Evolutionary conservation across 2,797 vertebrate species (phyloP), one percentile per base, ranked within the genome.

Genomic region (Pygocentrus nattereri): DNA sequence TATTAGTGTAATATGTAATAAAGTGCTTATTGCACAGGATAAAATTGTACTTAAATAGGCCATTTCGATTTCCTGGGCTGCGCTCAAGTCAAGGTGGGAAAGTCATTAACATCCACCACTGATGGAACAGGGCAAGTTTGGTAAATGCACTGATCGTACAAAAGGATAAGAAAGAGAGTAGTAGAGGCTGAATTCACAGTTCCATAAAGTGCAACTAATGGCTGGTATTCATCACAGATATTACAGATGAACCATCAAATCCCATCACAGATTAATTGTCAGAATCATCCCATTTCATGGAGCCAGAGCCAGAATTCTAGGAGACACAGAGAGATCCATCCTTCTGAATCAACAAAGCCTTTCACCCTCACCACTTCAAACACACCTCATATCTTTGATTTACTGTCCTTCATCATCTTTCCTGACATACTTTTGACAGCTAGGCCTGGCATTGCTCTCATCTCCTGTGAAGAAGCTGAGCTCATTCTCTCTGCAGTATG

Each of bases 351-450:
- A 76, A 49, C 65, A 76, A 54, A 50, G 49, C 61, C 30, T 64
- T 75, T 71, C 31, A 25, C 64, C 71, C 31, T 41, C 27, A 6
- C n/a, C 10, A 59, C 74, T 80, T 84, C 73, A 76, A 84, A 84
- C 59, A 80, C 47, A 72, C 18, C 31, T 50, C 49, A 31, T 72
- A 76, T 56, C 75, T 59, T 70, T 71, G 65, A 83, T 79, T 76
- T 83, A 71, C 56, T 70, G 5, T 27, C n/a, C 38, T 5, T 76
- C 59, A 59, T 59, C 5, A 71, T 76, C 74, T 80, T 73, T 80
- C 34, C 44, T 21, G 50, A 70, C 50, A 78, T 62, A 31, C 76
- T 52, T 77, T 61, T 73, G 30, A 30, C 34, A 52, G 62, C 70
- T 30, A n/a, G 38, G 25, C 49, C 34, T 34, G 18, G 62, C 74